Evolutionary conservation across 1,140 invertebrate genomes (phyloP).

Genomic region (Periplaneta americana): DNA sequence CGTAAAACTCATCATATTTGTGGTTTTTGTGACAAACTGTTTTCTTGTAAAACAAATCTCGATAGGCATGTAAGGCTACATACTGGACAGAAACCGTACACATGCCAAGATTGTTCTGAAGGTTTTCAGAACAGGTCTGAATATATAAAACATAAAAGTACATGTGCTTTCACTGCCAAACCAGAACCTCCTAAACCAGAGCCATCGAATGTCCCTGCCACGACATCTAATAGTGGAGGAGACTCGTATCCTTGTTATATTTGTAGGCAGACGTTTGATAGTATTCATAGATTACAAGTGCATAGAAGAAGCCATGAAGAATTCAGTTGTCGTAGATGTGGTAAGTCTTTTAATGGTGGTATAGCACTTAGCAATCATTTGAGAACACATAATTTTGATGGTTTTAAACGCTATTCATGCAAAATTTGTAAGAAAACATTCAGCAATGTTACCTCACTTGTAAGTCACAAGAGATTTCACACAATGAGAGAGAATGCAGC

Average conservation of each 20-base stretch:
- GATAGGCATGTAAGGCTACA: neutral
- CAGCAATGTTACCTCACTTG: neutral
- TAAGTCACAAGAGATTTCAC: neutral
- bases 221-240: neutral
- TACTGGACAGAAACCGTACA: slow-evolving; percentile 1
- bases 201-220: neutral
- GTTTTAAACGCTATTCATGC: neutral
- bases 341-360: slow-evolving; percentile 3
- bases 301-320: slow-evolving; percentile 1
- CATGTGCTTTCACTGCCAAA: neutral
- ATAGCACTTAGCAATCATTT: slow-evolving; percentile 12
- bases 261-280: neutral
- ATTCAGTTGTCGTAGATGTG: slow-evolving; percentile 5
- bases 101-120: neutral
- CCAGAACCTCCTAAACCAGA: neutral
- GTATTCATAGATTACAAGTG: neutral
- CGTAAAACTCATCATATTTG: neutral
- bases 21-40: neutral
- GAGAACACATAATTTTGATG: slow-evolving; percentile 3
- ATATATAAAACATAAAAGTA: neutral
- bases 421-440: neutral
- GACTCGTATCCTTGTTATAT: neutral
- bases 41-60: neutral
- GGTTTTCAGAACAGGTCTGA: slow-evolving; percentile 4
- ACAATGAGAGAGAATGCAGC: neutral